Base-by-base conservation (phyloP, 2,888 invertebrate genomes). In the Athripsodes cinereus region DNA sequence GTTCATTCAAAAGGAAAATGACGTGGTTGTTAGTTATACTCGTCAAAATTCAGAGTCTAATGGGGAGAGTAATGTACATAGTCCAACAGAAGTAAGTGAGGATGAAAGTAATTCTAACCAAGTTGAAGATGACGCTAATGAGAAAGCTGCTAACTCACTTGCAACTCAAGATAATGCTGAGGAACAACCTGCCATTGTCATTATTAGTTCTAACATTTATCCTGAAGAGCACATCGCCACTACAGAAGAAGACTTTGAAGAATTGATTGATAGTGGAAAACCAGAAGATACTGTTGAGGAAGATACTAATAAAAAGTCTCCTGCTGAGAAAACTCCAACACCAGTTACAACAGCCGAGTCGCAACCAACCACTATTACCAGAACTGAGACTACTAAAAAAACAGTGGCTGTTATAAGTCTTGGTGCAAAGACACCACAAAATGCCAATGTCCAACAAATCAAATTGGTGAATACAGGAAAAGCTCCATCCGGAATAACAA, bases 161-260 rank as follows among this genome's bases (percentile, higher is more conserved):
- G 73, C 71, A 35, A 65, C 62, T 53, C 72, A 73, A 62, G 79
- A 83, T 62, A 68, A 74, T 1, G 68, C 75, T 62, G 70, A 71
- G 11, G 83, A 82, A 57, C n/a, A n/a, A n/a, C 80, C 83, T 6
- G 85, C 84, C 64, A 81, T 85, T 26, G 82, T 86, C 0, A 79
- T 85, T 3, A 80, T 85, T 0, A 83, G 84, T 67, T 78, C 82
- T 0, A 76, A 74, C 18, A 74, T 76, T 0, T 83, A 82, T 65
- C 82, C 84, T 1, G 83, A 84, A 0, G 84, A 85, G 65, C 83
- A 84, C 65, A 80, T 81, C 0, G 81, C 85, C 59, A 80, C 82
- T 0, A 84, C 85, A 0, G 82, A 83, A 64, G 84, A 84, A 69
- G 85, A 85, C 67, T 85, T 84, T 65, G 84, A 85, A 66, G 82